phyloP scores from a whole-genome alignment of 2,888 invertebrate genomes.

The Alentia gelatinosa region DNA sequence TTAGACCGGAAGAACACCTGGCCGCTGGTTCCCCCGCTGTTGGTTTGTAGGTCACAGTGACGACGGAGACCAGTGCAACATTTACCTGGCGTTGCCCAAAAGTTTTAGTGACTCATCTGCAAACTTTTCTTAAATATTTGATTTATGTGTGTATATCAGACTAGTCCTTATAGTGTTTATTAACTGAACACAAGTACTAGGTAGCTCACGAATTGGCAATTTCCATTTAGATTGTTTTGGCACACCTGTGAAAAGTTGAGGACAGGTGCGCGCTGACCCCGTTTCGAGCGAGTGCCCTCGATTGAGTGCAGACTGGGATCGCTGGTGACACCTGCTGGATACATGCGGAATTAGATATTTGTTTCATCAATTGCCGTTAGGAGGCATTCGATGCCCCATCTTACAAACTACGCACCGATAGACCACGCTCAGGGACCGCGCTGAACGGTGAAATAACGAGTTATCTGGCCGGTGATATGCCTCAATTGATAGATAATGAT shows the following conservation, averaged over 20 bases:
- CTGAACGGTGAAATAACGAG: no score
- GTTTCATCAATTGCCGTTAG: no score
- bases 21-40: not conserved
- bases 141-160: not conserved
- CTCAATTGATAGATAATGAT: no score
- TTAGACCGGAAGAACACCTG: not conserved
- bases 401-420: no score
- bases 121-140: not conserved
- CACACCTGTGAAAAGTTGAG: not conserved
- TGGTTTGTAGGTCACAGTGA: not conserved
- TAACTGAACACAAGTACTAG: not conserved
- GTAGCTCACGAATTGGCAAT: not conserved
- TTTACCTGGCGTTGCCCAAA: not conserved
- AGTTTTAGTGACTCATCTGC: not conserved
- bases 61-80: not conserved
- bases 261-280: conserved; percentile 29
- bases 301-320: no score
- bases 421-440: no score
- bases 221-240: not conserved
- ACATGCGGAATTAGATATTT: not conserved
- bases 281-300: not conserved
- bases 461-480: no score
- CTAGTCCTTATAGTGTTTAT: not conserved
- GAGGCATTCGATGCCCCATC: no score
- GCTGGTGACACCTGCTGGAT: not conserved